A percentile compares a stretch with the other conserved stretches of the same genome.
These are phyloP conservation scores for Macrophya annulata DNA, from an alignment of 2,888 invertebrate genomes.

Conservation along the genomic window DNA sequence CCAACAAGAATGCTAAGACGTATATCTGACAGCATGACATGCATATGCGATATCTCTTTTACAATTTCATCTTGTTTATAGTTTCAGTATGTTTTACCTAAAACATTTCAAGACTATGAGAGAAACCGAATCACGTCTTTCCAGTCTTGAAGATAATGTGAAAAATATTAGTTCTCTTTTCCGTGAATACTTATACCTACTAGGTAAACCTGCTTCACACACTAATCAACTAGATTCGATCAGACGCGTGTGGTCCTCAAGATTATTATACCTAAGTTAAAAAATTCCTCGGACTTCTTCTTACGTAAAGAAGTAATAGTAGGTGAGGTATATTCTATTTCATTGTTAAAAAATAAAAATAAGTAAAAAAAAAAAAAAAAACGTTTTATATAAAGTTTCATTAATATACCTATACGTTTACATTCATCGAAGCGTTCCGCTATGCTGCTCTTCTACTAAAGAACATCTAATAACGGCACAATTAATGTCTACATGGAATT, in stretches of 20 bases:
- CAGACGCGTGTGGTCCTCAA: background rate
- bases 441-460: background rate
- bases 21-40: background rate
- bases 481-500: background rate
- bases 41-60: background rate
- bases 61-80: background rate
- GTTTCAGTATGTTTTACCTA: background rate
- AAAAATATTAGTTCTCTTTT: slow-evolving; percentile 30
- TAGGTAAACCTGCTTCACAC: slow-evolving; percentile 37
- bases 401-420: too few relatives aligned
- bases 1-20: background rate
- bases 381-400: background rate
- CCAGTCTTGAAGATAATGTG: background rate
- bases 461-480: slow-evolving; percentile 16
- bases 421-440: background rate
- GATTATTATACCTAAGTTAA: background rate
- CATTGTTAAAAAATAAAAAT: background rate
- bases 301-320: background rate
- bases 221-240: slow-evolving; percentile 18
- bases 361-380: too few relatives aligned
- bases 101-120: background rate
- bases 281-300: background rate
- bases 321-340: background rate
- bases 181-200: slow-evolving; percentile 17
- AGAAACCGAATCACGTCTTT: slow-evolving; percentile 9